Evolutionary conservation across 1,140 invertebrate species (phyloP).

Genomic region (Theocolax elegans): DNA sequence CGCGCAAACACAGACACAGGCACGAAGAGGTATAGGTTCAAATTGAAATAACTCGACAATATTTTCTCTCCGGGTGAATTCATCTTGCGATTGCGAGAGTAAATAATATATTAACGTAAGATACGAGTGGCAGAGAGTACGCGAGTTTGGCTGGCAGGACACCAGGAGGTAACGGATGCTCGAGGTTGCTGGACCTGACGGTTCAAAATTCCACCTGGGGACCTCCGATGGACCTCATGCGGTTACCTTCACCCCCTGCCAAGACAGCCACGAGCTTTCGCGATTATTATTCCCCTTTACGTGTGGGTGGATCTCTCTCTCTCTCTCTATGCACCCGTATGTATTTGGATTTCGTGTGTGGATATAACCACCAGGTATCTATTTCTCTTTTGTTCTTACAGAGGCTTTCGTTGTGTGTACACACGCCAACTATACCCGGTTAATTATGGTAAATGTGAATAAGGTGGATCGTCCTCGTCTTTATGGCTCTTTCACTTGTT

Average conservation of each 20-base stretch:
- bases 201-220: conserved; percentile 38
- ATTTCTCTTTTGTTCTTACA: neutral
- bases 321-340: no score
- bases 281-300: neutral
- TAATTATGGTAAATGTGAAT: no score
- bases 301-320: neutral
- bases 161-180: conserved; percentile 67
- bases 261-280: neutral
- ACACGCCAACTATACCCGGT: no score
- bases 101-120: conserved; percentile 68
- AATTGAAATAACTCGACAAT: conserved; percentile 27
- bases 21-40: no score
- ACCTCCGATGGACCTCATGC: neutral
- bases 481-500: no score
- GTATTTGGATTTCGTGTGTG: no score
- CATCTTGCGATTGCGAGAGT: conserved; percentile 42
- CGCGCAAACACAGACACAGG: no score
- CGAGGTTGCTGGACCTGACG: conserved; percentile 63
- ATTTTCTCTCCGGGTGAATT: neutral
- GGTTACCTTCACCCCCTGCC: neutral
- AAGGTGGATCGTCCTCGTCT: no score
- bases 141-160: conserved; percentile 57
- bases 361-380: no score
- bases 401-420: no score
- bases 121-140: conserved; percentile 56